Evolutionary conservation across 1,140 invertebrate species (phyloP), one percentile per base, ranked within the genome.

Genomic region (Drosophila watanabei): DNA sequence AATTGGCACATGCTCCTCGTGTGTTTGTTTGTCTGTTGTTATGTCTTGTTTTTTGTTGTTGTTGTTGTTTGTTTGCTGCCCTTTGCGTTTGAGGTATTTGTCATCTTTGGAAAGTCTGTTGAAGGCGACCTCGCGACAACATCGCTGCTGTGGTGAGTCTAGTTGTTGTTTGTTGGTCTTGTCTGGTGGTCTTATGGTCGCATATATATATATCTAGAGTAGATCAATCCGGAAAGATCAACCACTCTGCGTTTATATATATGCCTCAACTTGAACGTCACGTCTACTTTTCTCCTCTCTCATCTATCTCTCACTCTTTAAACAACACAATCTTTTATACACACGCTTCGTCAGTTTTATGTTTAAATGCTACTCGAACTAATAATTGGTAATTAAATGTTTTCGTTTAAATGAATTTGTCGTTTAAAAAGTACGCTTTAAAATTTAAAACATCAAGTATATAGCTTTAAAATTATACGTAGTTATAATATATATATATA

Each of bases 341-440:
- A 92, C 90, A 92, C 82, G 77, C 90, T 92, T 92, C 90, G 90
- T 92, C 90, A 92, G 90, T 92, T 92, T 92, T 90, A 90, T 86
- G 84, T 90, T 83, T 83, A 84, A 83, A 84, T 87, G 76, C 87
- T 90, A 90, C 78, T 78, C 79, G 20, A 80, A 82, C 68, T 91
- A 83, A 82, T 88, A 82, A 91, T 77, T 86, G 73, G 73, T 82
- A 68, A 72, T 88, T 79, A 70, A 76, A 79, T 73, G 72, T 79
- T 85, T 85, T 57, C 43, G 66, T 90, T 76, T 78, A 79, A 75
- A 71, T 70, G 54, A 80, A 72, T 76, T 82, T 57, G n/a, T 89
- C 35, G 46, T 56, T 69, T 86, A 87, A 86, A 87, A 87, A 76
- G 73, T 89, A 88, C 81, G 77, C 62, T 88, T 88, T 89, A 88